phyloP scores from a whole-genome alignment of 2,888 invertebrate species.

The Anagyrus pseudococci region DNA sequence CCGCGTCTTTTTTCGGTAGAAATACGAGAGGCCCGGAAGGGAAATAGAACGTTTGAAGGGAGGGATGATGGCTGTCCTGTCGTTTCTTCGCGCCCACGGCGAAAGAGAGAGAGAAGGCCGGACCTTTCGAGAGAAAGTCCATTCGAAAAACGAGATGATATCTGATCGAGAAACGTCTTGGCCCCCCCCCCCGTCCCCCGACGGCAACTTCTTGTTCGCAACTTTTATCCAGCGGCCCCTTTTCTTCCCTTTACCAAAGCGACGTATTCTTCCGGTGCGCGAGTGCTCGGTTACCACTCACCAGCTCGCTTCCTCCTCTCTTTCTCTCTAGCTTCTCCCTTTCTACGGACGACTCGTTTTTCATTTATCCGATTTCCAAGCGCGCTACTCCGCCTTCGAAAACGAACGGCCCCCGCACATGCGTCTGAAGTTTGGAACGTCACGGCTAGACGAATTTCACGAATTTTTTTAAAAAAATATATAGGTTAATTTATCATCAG shows the following conservation, averaged over 20 bases:
- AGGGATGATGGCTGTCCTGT: background rate
- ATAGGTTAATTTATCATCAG: too few relatives aligned
- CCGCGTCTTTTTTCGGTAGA: too few relatives aligned
- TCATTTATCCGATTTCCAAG: conserved; percentile 15
- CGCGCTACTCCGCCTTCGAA: background rate
- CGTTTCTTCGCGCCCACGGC: background rate
- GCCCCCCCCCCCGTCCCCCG: too few relatives aligned
- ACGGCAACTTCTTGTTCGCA: background rate
- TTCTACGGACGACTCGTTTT: conserved; percentile 13
- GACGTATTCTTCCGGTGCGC: background rate
- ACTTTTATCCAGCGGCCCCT: background rate
- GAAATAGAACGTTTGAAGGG: too few relatives aligned
- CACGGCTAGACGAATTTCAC: too few relatives aligned
- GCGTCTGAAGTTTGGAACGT: too few relatives aligned
- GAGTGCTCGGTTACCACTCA: background rate
- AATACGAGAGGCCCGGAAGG: too few relatives aligned
- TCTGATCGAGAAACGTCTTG: conserved; percentile 23
- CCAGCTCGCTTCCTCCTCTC: background rate
- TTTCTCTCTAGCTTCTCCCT: background rate
- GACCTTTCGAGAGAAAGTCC: background rate
- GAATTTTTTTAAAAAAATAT: too few relatives aligned
- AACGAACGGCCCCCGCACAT: too few relatives aligned
- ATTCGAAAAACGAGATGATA: conserved; percentile 23
- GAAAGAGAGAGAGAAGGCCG: conserved; percentile 1
- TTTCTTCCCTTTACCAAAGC: background rate